Percentiles rank a stretch among this genome's conserved stretches.
Evolutionary conservation across 2,888 invertebrate genomes (phyloP).

Genomic region (Axea sp.): DNA sequence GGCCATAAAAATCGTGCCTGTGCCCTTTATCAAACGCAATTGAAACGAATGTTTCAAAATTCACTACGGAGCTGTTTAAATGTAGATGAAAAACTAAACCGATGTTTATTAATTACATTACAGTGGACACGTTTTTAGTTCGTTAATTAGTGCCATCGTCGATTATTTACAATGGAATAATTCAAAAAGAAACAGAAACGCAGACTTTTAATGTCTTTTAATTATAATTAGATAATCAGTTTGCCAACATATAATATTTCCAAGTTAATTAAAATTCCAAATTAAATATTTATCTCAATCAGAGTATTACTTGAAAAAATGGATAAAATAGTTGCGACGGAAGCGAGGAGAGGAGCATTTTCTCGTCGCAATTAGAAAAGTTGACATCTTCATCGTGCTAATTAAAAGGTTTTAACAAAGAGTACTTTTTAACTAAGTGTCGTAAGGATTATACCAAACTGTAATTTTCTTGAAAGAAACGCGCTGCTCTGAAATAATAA

Average conservation of each 20-base stretch:
- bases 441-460: conserved; percentile 51
- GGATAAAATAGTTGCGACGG: background rate
- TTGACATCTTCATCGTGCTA: conserved; percentile 57
- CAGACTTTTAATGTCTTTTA: no score
- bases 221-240: conserved; percentile 34
- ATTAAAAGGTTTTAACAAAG: conserved; percentile 60
- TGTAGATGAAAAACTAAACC: no score
- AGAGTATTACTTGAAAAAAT: conserved; percentile 30
- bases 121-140: no score
- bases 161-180: no score
- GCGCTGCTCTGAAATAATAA: conserved; percentile 42
- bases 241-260: conserved; percentile 6
- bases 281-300: conserved; percentile 51
- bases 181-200: no score
- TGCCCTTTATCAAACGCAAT: conserved; percentile 8
- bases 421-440: conserved; percentile 57
- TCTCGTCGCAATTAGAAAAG: conserved; percentile 52
- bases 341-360: conserved; percentile 2
- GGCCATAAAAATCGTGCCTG: conserved; percentile 4
- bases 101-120: background rate
- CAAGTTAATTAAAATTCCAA: conserved; percentile 35
- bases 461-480: conserved; percentile 57
- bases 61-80: no score
- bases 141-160: no score
- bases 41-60: conserved; percentile 13